These are phyloP conservation scores for Caranx ignobilis DNA, from an alignment of 2,113 vertebrate species.

Conservation along the genomic window DNA sequence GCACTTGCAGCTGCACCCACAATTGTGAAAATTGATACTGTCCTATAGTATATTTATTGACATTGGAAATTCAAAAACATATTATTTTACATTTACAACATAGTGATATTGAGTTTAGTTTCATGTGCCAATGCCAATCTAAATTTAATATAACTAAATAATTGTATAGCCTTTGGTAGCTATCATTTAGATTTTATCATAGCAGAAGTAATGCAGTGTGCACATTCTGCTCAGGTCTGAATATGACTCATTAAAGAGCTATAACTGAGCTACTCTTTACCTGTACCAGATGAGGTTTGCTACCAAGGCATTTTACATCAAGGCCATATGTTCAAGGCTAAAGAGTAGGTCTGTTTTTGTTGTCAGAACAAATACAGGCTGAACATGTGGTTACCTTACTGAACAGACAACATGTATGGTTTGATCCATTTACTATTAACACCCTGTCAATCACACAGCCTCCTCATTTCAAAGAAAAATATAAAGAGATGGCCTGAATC, in stretches of 20 bases:
- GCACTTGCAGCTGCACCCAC: background rate
- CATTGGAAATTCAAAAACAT: background rate
- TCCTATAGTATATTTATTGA: background rate
- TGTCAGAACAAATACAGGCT: slow-evolving; percentile 15
- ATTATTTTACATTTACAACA: background rate
- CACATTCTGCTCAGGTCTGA: background rate
- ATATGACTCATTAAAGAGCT: slow-evolving; percentile 19
- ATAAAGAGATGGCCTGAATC: slow-evolving; percentile 52
- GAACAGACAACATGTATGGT: slow-evolving; percentile 48
- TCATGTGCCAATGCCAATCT: background rate
- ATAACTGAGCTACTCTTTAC: slow-evolving; percentile 11
- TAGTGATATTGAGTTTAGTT: background rate
- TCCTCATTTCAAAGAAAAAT: slow-evolving; percentile 56
- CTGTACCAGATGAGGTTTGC: background rate
- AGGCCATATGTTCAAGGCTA: slow-evolving; percentile 32
- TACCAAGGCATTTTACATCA: slow-evolving; percentile 21
- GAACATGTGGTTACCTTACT: slow-evolving; percentile 1
- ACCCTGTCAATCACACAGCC: slow-evolving; percentile 60
- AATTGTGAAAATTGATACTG: background rate
- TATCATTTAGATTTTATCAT: background rate
- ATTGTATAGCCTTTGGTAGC: background rate
- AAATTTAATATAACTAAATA: background rate
- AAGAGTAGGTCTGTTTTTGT: slow-evolving; percentile 28
- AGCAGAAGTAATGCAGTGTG: background rate
- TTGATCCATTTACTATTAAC: slow-evolving; percentile 63